These are phyloP conservation scores for Diorhabda carinulata DNA, from an alignment of 1,140 invertebrate species.

Conservation along the genomic window DNA sequence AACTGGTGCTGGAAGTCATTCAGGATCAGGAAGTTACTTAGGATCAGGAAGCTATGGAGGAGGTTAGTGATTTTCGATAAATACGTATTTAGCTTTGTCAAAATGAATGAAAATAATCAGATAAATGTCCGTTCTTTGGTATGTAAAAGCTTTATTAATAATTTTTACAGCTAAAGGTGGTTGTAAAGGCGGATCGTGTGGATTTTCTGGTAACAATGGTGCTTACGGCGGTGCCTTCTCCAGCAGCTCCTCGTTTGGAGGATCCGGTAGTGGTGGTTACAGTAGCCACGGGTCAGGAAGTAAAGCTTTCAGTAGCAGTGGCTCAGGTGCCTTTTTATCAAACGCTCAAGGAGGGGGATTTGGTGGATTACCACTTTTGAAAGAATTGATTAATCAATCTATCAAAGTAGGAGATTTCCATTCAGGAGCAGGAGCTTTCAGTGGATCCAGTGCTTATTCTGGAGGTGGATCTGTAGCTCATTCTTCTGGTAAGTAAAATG, in stretches of 20 bases:
- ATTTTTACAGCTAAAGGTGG: not conserved
- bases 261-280: not conserved
- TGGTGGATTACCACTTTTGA: not conserved
- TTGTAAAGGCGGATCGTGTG: not conserved
- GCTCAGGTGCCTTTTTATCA: not conserved
- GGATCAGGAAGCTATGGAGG: not conserved
- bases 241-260: not conserved
- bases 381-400: conserved; percentile 1
- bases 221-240: not conserved
- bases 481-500: not conserved
- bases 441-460: not conserved
- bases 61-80: not conserved
- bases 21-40: not conserved
- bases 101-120: no score
- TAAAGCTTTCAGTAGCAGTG: not conserved
- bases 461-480: not conserved
- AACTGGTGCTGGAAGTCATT: not conserved
- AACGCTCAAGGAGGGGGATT: not conserved
- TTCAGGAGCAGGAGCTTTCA: not conserved
- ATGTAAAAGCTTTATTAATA: no score
- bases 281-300: not conserved
- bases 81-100: no score
- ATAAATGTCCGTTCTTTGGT: no score
- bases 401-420: not conserved
- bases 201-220: not conserved